These are phyloP conservation scores for Orthosia gracilis DNA, from an alignment of 2,888 invertebrate genomes.

Conservation along the genomic window DNA sequence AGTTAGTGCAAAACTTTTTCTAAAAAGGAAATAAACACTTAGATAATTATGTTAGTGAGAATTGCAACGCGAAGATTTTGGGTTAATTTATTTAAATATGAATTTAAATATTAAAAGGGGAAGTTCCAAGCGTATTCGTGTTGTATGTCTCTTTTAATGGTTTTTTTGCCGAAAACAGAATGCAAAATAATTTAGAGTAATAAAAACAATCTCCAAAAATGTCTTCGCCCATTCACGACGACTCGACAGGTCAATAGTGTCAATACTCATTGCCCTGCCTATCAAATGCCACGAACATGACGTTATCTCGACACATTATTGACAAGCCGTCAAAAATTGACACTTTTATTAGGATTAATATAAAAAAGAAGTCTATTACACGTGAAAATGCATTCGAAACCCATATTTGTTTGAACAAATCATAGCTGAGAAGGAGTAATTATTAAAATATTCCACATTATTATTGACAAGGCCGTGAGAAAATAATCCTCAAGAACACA, in stretches of 20 bases:
- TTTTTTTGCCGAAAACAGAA: not conserved
- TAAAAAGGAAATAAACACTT: not conserved
- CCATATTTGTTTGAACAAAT: conserved; percentile 41
- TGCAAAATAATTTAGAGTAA: not conserved
- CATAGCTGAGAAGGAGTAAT: conserved; percentile 44
- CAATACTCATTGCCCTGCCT: conserved; percentile 38
- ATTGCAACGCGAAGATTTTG: not conserved
- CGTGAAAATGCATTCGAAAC: conserved; percentile 37
- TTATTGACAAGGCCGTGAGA: conserved; percentile 75
- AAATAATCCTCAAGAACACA: conserved; percentile 68
- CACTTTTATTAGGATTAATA: conserved; percentile 51
- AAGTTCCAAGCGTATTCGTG: not conserved
- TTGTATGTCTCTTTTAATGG: not conserved
- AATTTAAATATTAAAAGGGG: not conserved
- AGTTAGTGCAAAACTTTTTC: conserved; percentile 10
- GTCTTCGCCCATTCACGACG: not conserved
- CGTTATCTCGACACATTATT: conserved; percentile 70
- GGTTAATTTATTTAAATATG: not conserved
- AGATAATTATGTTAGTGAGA: not conserved
- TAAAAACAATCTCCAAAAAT: not conserved
- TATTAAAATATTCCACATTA: conserved; percentile 60
- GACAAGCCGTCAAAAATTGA: conserved; percentile 66
- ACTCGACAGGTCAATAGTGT: not conserved
- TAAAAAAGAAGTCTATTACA: conserved; percentile 25
- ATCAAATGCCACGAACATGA: conserved; percentile 55